Conservation (phyloP, 2,113 vertebrate species). For the Isichthys henryi region DNA sequence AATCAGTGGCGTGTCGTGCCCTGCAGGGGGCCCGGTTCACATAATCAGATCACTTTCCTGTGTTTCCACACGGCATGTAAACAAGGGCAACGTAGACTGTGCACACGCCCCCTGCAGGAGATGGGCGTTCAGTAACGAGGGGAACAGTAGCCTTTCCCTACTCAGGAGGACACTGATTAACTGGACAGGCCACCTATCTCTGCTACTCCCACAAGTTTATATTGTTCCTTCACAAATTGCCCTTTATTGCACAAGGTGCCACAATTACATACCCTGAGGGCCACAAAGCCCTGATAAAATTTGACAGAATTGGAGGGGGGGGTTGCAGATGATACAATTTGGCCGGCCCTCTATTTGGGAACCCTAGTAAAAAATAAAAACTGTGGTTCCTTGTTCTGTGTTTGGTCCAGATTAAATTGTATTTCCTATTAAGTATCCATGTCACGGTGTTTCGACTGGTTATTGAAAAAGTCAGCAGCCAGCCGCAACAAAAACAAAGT, state of each 20-base stretch:
- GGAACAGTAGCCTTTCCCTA: neutral
- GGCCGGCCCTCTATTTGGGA: neutral
- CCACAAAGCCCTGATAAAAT: neutral
- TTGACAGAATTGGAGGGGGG: neutral
- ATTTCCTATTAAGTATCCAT: neutral
- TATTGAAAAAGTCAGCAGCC: neutral
- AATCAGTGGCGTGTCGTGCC: constrained; percentile 42
- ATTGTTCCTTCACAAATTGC: neutral
- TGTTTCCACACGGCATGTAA: constrained; percentile 25
- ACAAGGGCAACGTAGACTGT: constrained; percentile 1
- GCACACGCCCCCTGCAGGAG: neutral
- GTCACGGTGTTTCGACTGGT: neutral
- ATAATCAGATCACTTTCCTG: constrained; percentile 41
- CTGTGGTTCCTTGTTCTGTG: neutral
- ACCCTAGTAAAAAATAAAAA: neutral
- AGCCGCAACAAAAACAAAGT: neutral
- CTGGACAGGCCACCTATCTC: neutral
- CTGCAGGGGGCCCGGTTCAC: constrained; percentile 36
- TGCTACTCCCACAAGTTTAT: neutral
- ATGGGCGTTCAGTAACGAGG: too few relatives aligned
- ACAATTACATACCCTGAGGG: neutral
- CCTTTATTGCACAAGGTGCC: neutral
- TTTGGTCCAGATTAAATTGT: neutral
- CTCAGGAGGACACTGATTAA: neutral
- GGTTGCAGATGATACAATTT: neutral